Base-by-base conservation (phyloP, 2,888 invertebrate genomes). In the Aphelenchoides bicaudatus region DNA sequence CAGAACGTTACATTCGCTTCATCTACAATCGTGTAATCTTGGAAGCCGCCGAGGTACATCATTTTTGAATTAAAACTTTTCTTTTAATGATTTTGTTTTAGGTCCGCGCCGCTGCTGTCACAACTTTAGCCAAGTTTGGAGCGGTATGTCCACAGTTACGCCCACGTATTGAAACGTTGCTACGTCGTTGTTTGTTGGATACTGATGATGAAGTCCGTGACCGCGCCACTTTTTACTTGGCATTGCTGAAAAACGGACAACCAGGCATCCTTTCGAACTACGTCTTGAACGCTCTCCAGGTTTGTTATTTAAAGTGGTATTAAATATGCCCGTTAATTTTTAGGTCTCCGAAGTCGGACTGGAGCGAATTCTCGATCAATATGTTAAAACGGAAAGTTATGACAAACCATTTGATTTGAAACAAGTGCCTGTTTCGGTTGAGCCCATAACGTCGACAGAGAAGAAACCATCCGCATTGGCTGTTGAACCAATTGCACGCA, bases 161-260 rank as follows among this genome's bases (percentile, higher is more conserved):
- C 55, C 87, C 87, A 8, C 93, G 93, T 78, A 89, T 99, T 56
- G 83, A 86, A 55, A 87, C 90, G 4, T 82, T 92, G 39, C 64
- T 78, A 30, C 86, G 87, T 0, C 86, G 93, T 6, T 93, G 92
- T 74, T 89, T 91, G 79, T 85, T 96, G 83, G 98, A 99, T 79
- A 88, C 89, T 0, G 98, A 99, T 79, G 98, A 99, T 81, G 98
- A 99, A 83, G 78, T 99, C 0, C 85, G 98, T 30, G 98, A 99
- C 81, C 85, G 98, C 39, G 96, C 98, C 8, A 91, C 96, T 0
- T 94, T 92, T 80, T 98, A 93, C 82, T 87, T 89, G 75, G 86
- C 87, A 37, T 87, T 98, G 65, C 83, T 99, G 25, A 86, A 86
- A 63, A 84, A 86, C 83, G 84, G 56, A 25, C 66, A 69, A 43